These are phyloP conservation scores for Leptothorax acervorum DNA, from an alignment of 2,888 invertebrate genomes.

Conservation along the genomic window DNA sequence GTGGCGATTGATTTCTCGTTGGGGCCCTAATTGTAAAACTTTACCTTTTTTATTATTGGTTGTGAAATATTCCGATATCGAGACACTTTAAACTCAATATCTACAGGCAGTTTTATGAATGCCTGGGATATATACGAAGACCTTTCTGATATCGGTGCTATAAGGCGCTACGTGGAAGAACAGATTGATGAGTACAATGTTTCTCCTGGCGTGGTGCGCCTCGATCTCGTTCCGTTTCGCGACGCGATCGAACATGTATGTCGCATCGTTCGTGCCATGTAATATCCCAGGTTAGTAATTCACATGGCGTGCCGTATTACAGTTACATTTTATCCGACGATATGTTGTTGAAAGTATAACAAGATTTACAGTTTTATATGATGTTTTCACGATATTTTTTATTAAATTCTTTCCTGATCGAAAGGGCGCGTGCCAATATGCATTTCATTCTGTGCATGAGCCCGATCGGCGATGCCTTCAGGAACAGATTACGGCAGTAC, in stretches of 20 bases:
- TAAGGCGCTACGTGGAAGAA: slow-evolving; percentile 87
- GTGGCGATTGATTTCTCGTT: too few species aligned
- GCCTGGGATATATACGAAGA: slow-evolving; percentile 93
- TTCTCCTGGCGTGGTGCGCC: slow-evolving; percentile 91
- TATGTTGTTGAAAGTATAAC: neutral
- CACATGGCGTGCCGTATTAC: neutral
- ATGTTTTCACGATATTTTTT: neutral
- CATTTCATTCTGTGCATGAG: slow-evolving; percentile 95
- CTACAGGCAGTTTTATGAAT: slow-evolving; percentile 90
- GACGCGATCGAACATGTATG: slow-evolving; percentile 95
- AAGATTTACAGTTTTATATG: neutral
- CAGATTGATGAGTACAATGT: slow-evolving; percentile 93
- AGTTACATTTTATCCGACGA: slow-evolving; percentile 15
- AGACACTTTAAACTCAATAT: neutral
- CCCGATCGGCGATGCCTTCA: slow-evolving; percentile 94
- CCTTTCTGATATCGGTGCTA: slow-evolving; percentile 88
- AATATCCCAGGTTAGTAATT: slow-evolving; percentile 88
- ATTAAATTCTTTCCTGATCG: slow-evolving; percentile 89
- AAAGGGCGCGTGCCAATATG: slow-evolving; percentile 91
- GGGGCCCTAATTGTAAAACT: too few species aligned
- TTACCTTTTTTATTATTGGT: too few species aligned
- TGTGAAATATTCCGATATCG: neutral
- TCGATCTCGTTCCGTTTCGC: slow-evolving; percentile 94
- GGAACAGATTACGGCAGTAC: slow-evolving; percentile 94
- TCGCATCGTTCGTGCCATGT: slow-evolving; percentile 93